These are phyloP conservation scores for Nesoenas mayeri DNA, from an alignment of 2,113 vertebrate species.

Conservation along the genomic window DNA sequence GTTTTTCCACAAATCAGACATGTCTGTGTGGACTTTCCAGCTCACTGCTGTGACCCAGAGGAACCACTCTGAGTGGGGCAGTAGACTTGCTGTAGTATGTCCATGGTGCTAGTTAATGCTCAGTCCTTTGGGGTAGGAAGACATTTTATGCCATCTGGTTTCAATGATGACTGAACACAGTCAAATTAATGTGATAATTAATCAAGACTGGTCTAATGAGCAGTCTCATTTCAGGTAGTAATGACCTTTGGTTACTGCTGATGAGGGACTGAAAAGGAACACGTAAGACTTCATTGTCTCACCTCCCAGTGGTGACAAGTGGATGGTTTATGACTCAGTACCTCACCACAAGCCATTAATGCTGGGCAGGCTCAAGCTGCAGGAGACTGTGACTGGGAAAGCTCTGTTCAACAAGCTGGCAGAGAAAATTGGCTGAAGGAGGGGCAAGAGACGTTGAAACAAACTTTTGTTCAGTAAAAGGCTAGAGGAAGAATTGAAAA, in stretches of 20 bases:
- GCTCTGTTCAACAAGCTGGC: slow-evolving; percentile 7
- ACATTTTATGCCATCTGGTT: neutral
- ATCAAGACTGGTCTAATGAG: slow-evolving; percentile 11
- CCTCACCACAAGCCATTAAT: slow-evolving; percentile 57
- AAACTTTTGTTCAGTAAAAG: neutral
- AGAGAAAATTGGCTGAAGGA: slow-evolving; percentile 6
- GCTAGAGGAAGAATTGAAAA: neutral
- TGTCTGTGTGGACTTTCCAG: neutral
- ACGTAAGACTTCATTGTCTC: neutral
- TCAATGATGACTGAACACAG: neutral
- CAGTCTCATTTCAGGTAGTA: slow-evolving; percentile 6
- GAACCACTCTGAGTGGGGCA: neutral
- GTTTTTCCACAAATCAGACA: neutral
- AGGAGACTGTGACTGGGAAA: neutral
- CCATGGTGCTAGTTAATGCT: neutral
- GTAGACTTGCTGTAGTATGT: neutral
- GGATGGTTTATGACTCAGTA: slow-evolving; percentile 1
- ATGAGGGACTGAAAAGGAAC: neutral
- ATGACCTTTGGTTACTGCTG: neutral
- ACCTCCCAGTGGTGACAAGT: neutral
- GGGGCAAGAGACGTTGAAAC: neutral
- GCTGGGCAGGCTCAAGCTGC: slow-evolving; percentile 49
- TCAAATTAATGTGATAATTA: slow-evolving; percentile 34
- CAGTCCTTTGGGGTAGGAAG: neutral
- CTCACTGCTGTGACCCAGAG: neutral